Percentiles rank a stretch among this genome's conserved stretches.
These are phyloP conservation scores for Xylocampa areola DNA, from an alignment of 2,888 invertebrate genomes.

Conservation along the genomic window DNA sequence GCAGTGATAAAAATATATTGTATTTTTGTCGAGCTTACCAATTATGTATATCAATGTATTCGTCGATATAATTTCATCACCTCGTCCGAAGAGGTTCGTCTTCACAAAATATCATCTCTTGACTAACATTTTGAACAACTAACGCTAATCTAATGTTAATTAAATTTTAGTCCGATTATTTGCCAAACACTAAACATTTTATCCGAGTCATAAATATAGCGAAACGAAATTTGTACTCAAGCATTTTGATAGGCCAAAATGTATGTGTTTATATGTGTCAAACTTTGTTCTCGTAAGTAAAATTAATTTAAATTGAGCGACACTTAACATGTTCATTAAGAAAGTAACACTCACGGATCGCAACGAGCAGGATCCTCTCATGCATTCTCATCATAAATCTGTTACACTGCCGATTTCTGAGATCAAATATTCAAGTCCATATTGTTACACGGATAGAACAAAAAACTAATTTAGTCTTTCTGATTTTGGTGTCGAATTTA, in stretches of 20 bases:
- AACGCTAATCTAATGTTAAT: conserved; percentile 60
- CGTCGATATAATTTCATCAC: conserved; percentile 76
- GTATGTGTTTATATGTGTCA: conserved; percentile 49
- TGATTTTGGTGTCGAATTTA: conserved; percentile 88
- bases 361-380: conserved; percentile 46
- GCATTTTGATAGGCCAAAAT: conserved; percentile 75
- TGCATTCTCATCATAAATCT: conserved; percentile 57
- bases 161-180: conserved; percentile 63
- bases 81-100: conserved; percentile 61
- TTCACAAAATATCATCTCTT: conserved; percentile 85
- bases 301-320: conserved; percentile 70
- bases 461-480: conserved; percentile 78
- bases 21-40: conserved; percentile 73
- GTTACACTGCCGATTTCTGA: conserved; percentile 79
- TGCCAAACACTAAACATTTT: conserved; percentile 55
- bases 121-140: conserved; percentile 70
- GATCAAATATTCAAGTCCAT: conserved; percentile 86
- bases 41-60: conserved; percentile 63
- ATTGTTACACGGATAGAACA: conserved; percentile 75
- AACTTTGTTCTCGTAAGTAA: conserved; percentile 51
- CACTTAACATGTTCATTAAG: conserved; percentile 56
- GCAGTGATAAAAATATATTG: conserved; percentile 87
- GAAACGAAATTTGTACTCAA: conserved; percentile 79
- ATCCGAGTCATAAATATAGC: conserved; percentile 49
- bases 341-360: conserved; percentile 51